phyloP scores from a whole-genome alignment of 1,140 invertebrate genomes.

The Papilio polytes region DNA sequence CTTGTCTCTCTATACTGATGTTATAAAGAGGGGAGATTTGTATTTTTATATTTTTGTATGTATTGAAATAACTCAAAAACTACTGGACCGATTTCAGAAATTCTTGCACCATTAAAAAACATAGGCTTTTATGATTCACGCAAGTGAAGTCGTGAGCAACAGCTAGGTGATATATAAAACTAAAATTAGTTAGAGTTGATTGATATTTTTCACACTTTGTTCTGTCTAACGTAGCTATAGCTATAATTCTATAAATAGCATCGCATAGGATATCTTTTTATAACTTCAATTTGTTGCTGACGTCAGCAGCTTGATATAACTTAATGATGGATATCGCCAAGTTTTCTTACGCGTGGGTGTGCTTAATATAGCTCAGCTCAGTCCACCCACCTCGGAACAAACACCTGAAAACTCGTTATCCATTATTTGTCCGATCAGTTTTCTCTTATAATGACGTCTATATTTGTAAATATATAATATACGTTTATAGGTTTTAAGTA shows the following conservation, averaged over 20 bases:
- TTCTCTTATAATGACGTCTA: background rate
- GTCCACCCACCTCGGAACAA: background rate
- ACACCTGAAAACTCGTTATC: background rate
- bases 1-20: no score
- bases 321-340: background rate
- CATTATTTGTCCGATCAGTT: background rate
- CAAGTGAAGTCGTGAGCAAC: no score
- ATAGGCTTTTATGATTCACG: no score
- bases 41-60: no score
- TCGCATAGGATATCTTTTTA: background rate
- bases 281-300: background rate
- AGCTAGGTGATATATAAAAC: background rate
- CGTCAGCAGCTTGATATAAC: background rate
- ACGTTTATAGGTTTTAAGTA: no score
- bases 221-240: no score
- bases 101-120: no score
- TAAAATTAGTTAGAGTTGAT: no score
- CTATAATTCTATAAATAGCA: background rate
- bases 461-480: background rate
- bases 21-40: no score
- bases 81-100: no score
- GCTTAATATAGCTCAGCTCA: background rate
- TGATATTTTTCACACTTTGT: no score
- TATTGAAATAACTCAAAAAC: no score
- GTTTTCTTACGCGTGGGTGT: constrained; percentile 9